Evolutionary conservation across 2,113 vertebrate species (phyloP), one percentile per base, ranked within the genome.

Genomic region (Lipophrys pholis): DNA sequence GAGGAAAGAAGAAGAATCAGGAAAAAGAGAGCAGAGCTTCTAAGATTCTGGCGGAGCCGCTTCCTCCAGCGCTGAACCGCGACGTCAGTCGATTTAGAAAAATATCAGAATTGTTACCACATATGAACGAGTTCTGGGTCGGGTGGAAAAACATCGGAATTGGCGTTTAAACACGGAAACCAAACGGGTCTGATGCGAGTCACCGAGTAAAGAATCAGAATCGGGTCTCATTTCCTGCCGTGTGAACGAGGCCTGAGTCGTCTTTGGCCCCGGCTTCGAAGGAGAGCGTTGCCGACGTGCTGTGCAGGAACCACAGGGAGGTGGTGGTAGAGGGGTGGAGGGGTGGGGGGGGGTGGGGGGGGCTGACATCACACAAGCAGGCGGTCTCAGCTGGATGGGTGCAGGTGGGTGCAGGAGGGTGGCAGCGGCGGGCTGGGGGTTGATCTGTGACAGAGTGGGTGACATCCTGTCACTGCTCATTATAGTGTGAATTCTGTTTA

Each of bases 391-490:
- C 88, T 90, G 88, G 85, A 82, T 76, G 85, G 71, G 78, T 81
- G 82, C 87, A 90, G 87, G 83, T 89, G 87, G 87, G 83, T 82
- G 81, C 81, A 53, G 73, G 76, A 75, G 76, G 73, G 81, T 66
- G 79, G 82, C 63, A 70, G 66, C 63, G 48, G 70, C 42, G 15
- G 77, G 84, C 36, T 64, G 76, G 79, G 65, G 74, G 78, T 75
- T 84, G 84, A 85, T 87, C 77, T 69, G 49, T 63, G 73, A 75
- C 71, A 85, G 78, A 76, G 65, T 69, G 80, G 85, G 57, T 88
- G 84, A 85, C 85, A 87, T 78, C 81, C 83, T 89, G 90, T 90
- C 90, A 85, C 74, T 81, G 85, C 68, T 87, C 71, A 84, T 92
- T 90, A 91, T 46, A 78, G 69, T 83, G 85, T 90, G 85, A 86